Percentiles rank a stretch among this genome's conserved stretches.
Evolutionary conservation across 2,797 vertebrate species (phyloP).

Genomic region (Arctocebus calabarensis): DNA sequence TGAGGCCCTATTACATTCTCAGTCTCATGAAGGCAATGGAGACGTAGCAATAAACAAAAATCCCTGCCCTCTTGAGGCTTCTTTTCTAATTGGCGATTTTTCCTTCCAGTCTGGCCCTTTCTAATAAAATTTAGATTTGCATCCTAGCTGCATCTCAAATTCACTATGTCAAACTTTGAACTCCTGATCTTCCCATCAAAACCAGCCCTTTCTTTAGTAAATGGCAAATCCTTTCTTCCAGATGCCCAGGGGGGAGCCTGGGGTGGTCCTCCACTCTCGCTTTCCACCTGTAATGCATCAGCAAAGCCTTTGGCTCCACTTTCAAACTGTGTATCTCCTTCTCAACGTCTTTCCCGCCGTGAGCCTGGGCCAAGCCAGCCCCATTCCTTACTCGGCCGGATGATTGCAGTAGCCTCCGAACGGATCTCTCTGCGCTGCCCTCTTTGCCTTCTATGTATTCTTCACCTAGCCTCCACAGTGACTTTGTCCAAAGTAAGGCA

Average conservation of each 20-base stretch:
- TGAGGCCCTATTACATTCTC: not conserved
- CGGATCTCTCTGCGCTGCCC: not conserved
- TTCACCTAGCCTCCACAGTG: not conserved
- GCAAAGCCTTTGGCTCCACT: not conserved
- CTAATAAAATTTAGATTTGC: not conserved
- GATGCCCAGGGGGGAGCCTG: not conserved
- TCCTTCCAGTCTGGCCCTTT: not conserved
- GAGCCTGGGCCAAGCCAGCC: not conserved
- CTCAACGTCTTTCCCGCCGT: not conserved
- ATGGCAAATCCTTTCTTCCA: not conserved
- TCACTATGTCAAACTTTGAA: not conserved
- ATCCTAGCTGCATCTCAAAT: not conserved
- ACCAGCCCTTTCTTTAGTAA: not conserved
- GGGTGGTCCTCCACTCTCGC: not conserved
- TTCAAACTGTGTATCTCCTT: not conserved
- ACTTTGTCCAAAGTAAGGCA: not conserved
- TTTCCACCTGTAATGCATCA: not conserved
- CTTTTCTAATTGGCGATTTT: not conserved
- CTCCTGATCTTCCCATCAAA: not conserved
- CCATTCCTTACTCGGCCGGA: not conserved
- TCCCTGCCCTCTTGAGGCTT: not conserved
- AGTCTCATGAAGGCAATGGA: not conserved
- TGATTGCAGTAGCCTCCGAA: not conserved
- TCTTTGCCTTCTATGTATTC: not conserved
- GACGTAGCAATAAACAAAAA: not conserved